phyloP scores from a whole-genome alignment of 2,113 vertebrate genomes.

The Urocitellus parryii region DNA sequence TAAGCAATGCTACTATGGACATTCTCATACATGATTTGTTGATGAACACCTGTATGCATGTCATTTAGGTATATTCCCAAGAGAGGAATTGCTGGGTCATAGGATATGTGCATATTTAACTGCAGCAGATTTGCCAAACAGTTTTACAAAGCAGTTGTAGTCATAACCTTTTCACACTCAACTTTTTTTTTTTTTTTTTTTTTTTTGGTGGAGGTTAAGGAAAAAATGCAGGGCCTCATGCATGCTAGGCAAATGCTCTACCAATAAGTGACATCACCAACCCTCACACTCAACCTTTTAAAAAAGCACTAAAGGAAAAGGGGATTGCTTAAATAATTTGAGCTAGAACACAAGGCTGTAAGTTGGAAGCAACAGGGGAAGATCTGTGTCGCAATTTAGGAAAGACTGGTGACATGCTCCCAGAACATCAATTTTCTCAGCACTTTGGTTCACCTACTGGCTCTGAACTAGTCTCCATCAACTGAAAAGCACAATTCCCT shows the following conservation, averaged over 20 bases:
- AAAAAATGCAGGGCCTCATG: no score
- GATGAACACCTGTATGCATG: neutral
- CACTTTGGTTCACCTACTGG: neutral
- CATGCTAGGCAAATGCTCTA: no score
- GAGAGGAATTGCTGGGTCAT: neutral
- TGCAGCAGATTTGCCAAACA: neutral
- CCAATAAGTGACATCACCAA: no score
- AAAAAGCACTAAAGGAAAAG: neutral
- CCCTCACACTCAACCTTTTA: neutral
- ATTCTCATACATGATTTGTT: neutral
- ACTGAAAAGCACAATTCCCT: neutral
- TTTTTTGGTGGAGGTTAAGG: no score
- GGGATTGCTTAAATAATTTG: neutral
- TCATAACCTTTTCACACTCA: no score
- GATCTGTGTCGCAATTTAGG: neutral
- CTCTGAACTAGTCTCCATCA: neutral
- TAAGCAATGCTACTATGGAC: neutral
- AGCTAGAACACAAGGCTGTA: neutral
- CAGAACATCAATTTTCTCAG: neutral
- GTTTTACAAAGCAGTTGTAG: neutral
- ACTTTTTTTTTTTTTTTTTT: no score
- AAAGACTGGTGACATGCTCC: neutral
- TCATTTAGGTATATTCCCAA: neutral
- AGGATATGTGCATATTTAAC: neutral
- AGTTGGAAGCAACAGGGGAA: neutral